Evolutionary conservation across 2,113 vertebrate species (phyloP).

Genomic region (Passer montanus): DNA sequence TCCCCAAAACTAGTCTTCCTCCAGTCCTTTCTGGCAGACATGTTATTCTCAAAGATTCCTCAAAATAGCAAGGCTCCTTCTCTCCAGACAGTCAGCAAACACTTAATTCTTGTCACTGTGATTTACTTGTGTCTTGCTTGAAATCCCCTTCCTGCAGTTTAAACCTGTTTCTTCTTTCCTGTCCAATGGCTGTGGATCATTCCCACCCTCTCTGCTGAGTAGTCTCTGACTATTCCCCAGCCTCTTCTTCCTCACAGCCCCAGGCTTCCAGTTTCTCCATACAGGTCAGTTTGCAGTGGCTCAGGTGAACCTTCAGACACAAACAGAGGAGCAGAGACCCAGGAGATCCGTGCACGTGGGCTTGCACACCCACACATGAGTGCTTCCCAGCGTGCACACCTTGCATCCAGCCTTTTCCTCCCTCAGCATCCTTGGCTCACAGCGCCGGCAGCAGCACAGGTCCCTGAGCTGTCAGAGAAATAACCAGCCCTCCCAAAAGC

Average conservation of each 20-base stretch:
- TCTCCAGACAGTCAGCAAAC: constrained; percentile 33
- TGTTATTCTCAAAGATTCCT: background rate
- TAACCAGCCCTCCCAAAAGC: background rate
- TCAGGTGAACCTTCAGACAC: background rate
- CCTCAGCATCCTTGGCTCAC: background rate
- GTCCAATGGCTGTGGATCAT: background rate
- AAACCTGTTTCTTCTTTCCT: constrained; percentile 38
- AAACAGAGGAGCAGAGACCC: background rate
- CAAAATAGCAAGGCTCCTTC: background rate
- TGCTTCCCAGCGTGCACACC: background rate
- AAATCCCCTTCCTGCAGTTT: constrained; percentile 44
- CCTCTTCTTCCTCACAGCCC: background rate
- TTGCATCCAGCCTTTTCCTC: background rate
- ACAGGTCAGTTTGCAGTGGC: background rate
- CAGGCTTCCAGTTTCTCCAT: background rate
- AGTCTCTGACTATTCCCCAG: background rate
- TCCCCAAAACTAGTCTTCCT: background rate
- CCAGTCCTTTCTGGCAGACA: background rate
- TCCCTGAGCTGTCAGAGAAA: background rate
- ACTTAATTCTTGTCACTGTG: constrained; percentile 57
- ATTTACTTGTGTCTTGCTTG: constrained; percentile 31
- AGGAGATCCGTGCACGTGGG: accelerated
- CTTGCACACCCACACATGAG: background rate
- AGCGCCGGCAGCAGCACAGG: accelerated
- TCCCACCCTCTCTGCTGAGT: background rate